These are phyloP conservation scores for Cephalopterus ornatus DNA, from an alignment of 2,113 vertebrate species.

Conservation along the genomic window DNA sequence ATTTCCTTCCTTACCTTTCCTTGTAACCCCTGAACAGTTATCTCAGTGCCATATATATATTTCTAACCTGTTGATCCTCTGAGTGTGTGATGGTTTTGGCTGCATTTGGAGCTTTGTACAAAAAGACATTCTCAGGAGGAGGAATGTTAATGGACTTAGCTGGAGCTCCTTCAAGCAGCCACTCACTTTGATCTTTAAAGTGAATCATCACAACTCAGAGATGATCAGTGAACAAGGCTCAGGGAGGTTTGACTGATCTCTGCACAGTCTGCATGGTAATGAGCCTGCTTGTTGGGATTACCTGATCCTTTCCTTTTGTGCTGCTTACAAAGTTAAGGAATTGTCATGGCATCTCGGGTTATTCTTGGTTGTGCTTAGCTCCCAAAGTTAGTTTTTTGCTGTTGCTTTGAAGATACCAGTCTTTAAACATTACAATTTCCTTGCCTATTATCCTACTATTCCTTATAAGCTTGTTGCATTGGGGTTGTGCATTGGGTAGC, in stretches of 20 bases:
- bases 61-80: neutral
- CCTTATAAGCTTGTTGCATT: neutral
- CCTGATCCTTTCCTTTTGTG: neutral
- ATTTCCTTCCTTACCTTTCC: neutral
- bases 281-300: neutral
- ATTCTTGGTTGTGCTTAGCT: neutral
- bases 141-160: neutral
- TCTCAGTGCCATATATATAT: neutral
- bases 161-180: neutral
- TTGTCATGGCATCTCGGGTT: neutral
- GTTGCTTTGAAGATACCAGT: neutral
- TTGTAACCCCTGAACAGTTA: neutral
- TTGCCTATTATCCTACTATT: neutral
- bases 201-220: neutral
- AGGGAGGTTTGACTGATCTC: neutral
- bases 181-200: slow-evolving; percentile 14
- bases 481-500: neutral
- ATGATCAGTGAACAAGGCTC: neutral
- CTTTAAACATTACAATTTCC: neutral
- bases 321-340: neutral
- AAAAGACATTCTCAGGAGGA: neutral
- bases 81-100: neutral
- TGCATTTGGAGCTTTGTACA: neutral
- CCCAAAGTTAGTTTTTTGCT: neutral
- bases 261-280: neutral